These are phyloP conservation scores for Nothobranchius furzeri DNA, from an alignment of 2,113 vertebrate species.

Conservation along the genomic window DNA sequence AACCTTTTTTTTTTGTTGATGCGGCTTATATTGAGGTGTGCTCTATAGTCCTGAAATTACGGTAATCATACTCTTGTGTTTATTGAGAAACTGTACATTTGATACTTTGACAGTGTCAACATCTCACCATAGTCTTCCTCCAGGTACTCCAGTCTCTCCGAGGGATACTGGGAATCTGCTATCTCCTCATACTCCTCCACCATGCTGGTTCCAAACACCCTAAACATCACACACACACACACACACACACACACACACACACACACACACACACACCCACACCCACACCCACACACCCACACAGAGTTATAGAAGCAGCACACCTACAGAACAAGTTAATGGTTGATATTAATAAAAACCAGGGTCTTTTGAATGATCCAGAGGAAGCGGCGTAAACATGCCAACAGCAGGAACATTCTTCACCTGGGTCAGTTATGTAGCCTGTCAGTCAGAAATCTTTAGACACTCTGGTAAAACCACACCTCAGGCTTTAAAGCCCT, in stretches of 20 bases:
- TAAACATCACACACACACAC: constrained; percentile 58
- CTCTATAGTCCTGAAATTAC: too few species aligned
- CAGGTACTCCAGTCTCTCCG: constrained; percentile 89
- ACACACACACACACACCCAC: neutral
- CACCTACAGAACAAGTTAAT: neutral
- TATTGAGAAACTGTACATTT: neutral
- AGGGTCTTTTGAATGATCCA: too few species aligned
- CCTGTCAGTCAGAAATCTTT: neutral
- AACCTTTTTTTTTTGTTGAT: too few species aligned
- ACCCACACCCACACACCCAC: too few species aligned
- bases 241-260: constrained; percentile 9
- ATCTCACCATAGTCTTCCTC: constrained; percentile 94
- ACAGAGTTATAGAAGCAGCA: constrained; percentile 30
- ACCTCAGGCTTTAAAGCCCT: neutral
- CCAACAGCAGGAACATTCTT: neutral
- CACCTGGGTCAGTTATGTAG: neutral
- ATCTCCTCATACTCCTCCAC: constrained; percentile 99
- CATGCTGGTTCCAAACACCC: constrained; percentile 99
- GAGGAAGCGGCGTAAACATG: neutral
- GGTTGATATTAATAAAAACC: too few species aligned
- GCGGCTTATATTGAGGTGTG: too few species aligned
- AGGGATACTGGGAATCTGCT: constrained; percentile 94
- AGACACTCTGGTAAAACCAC: neutral
- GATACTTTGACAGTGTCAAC: neutral
- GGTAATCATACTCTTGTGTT: neutral